Percentiles rank a stretch among this genome's conserved stretches.
Evolutionary conservation across 2,888 invertebrate genomes (phyloP).

Genomic region (Neocrepidodera transversa): DNA sequence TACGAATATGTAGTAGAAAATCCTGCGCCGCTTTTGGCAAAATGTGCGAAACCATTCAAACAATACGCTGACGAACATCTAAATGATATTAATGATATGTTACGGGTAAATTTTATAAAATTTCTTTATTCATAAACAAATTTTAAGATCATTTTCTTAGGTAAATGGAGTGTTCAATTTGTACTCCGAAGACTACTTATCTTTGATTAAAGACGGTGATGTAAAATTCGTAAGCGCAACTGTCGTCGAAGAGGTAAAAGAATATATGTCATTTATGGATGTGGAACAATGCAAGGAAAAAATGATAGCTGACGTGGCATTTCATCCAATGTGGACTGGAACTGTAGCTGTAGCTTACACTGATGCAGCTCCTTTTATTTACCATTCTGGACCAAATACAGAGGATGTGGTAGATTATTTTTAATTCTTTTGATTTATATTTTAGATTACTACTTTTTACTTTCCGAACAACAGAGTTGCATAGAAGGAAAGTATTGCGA

Average conservation of each 20-base stretch:
- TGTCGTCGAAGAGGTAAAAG: conserved; percentile 56
- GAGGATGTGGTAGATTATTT: conserved; percentile 40
- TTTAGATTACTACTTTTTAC: too few relatives aligned
- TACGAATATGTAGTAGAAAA: conserved; percentile 62
- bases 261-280: conserved; percentile 72
- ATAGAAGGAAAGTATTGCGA: too few relatives aligned
- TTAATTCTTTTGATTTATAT: too few relatives aligned
- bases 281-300: conserved; percentile 70
- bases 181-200: conserved; percentile 68
- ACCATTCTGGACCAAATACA: conserved; percentile 51
- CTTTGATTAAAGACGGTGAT: conserved; percentile 18
- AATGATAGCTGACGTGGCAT: conserved; percentile 69
- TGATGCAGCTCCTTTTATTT: conserved; percentile 64
- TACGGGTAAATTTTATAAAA: conserved; percentile 37
- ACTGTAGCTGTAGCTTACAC: conserved; percentile 73
- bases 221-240: conserved; percentile 56
- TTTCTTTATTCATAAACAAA: not conserved
- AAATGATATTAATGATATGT: conserved; percentile 47
- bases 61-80: conserved; percentile 39
- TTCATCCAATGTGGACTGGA: conserved; percentile 77
- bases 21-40: conserved; percentile 26
- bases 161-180: conserved; percentile 63
- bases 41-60: conserved; percentile 35
- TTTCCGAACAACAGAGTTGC: too few relatives aligned
- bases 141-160: conserved; percentile 31